phyloP scores from a whole-genome alignment of 2,113 vertebrate genomes.

The Gobius niger region DNA sequence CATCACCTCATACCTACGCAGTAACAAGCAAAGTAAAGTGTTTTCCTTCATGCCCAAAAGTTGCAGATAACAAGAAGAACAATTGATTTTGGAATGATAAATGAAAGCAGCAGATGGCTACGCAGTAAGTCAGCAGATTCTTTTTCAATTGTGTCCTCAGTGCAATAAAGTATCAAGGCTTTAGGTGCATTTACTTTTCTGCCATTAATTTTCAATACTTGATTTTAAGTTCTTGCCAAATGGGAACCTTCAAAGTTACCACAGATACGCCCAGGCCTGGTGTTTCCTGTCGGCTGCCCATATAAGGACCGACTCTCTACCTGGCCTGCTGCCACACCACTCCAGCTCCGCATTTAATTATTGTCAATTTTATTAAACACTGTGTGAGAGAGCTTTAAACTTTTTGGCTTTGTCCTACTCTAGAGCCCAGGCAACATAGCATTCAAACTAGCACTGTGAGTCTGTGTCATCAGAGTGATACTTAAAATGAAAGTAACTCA shows the following conservation, averaged over 20 bases:
- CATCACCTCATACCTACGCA: constrained; percentile 95
- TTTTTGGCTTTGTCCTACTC: no score
- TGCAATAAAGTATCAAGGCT: not conserved
- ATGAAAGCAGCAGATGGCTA: constrained; percentile 1
- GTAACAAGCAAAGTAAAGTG: not conserved
- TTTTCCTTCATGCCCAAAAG: not conserved
- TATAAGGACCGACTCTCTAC: no score
- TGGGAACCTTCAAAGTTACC: not conserved
- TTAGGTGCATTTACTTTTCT: not conserved
- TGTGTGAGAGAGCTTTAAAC: no score
- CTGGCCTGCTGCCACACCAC: no score
- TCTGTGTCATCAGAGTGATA: not conserved
- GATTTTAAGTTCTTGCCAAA: not conserved
- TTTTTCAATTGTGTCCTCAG: not conserved
- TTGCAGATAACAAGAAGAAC: constrained; percentile 3
- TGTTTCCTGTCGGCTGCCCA: no score
- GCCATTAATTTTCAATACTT: not conserved
- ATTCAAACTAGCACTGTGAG: not conserved
- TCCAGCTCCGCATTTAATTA: no score
- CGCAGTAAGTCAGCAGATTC: not conserved
- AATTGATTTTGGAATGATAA: constrained; percentile 8
- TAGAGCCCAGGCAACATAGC: not conserved
- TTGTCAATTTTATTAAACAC: no score
- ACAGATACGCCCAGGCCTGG: no score
- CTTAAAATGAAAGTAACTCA: constrained; percentile 70